phyloP scores from a whole-genome alignment of 2,113 vertebrate species.

The Elaphurus davidianus region DNA sequence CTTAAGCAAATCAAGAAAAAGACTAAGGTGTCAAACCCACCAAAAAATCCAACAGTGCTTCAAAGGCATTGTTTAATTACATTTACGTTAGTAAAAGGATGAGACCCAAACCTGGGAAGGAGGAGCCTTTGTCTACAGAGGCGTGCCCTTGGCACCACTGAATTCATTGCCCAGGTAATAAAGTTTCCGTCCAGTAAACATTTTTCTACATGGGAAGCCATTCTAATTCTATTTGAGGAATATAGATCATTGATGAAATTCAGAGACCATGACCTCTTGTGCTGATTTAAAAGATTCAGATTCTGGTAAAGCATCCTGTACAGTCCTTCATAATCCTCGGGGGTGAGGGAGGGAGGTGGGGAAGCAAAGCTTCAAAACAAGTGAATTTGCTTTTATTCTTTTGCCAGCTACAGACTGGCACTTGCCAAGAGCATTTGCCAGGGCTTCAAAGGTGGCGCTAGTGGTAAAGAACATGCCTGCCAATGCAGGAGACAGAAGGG shows the following conservation, averaged over 20 bases:
- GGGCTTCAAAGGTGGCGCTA: background rate
- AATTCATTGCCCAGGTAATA: conserved; percentile 43
- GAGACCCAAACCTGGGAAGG: background rate
- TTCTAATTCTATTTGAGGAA: conserved; percentile 58
- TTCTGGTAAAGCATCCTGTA: background rate
- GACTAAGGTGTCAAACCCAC: background rate
- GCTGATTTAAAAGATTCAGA: background rate
- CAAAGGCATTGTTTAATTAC: background rate
- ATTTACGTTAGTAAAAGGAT: background rate
- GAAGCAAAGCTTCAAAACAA: background rate
- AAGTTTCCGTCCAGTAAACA: conserved; percentile 32
- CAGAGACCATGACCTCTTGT: conserved; percentile 33
- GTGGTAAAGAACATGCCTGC: background rate
- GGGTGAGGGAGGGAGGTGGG: too few species aligned
- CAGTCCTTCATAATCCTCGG: background rate
- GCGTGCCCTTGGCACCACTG: background rate
- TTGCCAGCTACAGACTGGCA: background rate
- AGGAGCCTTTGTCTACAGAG: background rate
- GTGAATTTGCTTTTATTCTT: background rate
- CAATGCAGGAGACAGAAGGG: background rate
- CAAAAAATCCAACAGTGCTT: background rate
- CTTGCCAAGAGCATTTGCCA: background rate
- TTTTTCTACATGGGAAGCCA: conserved; percentile 17
- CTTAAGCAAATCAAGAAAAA: background rate
- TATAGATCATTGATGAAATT: conserved; percentile 33